A percentile compares a stretch with the other conserved stretches of the same genome.
These are phyloP conservation scores for Ptilonorhynchus violaceus DNA, from an alignment of 2,113 vertebrate genomes.

Conservation along the genomic window DNA sequence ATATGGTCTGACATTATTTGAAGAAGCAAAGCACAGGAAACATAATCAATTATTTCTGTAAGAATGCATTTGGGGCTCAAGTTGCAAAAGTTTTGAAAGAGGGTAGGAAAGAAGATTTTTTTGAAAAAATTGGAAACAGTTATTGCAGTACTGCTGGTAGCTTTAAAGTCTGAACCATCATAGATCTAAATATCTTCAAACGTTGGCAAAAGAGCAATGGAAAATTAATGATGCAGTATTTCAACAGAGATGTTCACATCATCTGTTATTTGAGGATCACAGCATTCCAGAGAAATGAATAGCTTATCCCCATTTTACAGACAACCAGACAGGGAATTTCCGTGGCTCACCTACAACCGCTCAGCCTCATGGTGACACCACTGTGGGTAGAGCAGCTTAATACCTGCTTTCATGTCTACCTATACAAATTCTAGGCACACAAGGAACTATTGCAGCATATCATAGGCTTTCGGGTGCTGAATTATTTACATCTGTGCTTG, in stretches of 20 bases:
- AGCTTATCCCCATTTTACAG: not conserved
- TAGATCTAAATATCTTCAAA: slow-evolving; percentile 48
- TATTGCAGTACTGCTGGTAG: not conserved
- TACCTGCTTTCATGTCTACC: not conserved
- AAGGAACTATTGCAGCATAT: not conserved
- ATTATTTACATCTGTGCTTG: slow-evolving; percentile 22
- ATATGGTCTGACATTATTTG: not conserved
- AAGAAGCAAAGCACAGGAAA: not conserved
- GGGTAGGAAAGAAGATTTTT: not conserved
- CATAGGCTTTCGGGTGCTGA: not conserved
- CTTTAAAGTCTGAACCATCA: slow-evolving; percentile 34
- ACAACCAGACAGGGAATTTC: slow-evolving; percentile 1
- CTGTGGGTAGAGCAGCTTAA: not conserved
- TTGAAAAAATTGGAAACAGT: not conserved
- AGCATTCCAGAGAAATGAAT: slow-evolving; percentile 26
- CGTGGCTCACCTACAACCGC: not conserved
- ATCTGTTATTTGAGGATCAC: slow-evolving; percentile 33
- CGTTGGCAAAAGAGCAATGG: not conserved
- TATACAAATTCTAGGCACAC: not conserved
- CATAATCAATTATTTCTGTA: not conserved
- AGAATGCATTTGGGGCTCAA: not conserved
- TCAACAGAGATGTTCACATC: slow-evolving; percentile 48
- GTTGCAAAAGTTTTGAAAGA: not conserved
- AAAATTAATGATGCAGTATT: slow-evolving; percentile 41
- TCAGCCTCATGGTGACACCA: not conserved